These are phyloP conservation scores for Cerastis leucographa DNA, from an alignment of 2,888 invertebrate genomes.

Conservation along the genomic window DNA sequence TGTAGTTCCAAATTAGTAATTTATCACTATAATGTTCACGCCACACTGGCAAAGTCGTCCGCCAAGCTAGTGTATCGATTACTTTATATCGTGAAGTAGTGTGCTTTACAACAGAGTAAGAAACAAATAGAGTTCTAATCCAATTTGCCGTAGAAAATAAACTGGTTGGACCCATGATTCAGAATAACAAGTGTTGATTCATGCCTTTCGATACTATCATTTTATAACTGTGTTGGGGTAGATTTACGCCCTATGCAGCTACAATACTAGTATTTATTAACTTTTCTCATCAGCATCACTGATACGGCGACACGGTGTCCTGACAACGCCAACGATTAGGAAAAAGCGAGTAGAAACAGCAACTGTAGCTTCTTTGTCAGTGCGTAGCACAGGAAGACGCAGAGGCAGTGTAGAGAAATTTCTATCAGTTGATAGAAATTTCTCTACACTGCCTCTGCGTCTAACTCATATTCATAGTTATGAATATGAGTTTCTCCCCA, in stretches of 20 bases:
- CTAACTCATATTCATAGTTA: too few relatives aligned
- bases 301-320: not conserved
- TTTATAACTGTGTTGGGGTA: not conserved
- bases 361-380: not conserved
- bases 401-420: not conserved
- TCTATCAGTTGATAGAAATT: not conserved
- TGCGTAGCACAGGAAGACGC: not conserved
- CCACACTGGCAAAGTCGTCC: constrained; percentile 44
- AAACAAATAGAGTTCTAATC: constrained; percentile 3
- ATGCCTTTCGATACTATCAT: not conserved
- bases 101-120: constrained; percentile 10
- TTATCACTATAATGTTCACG: constrained; percentile 61
- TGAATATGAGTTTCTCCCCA: too few relatives aligned
- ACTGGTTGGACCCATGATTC: not conserved
- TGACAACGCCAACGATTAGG: not conserved
- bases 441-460: not conserved
- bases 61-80: constrained; percentile 57
- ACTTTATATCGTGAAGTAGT: constrained; percentile 28
- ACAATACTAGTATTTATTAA: not conserved
- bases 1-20: constrained; percentile 60
- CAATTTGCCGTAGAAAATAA: not conserved
- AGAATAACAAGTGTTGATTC: not conserved
- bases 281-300: not conserved
- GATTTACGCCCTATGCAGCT: not conserved
- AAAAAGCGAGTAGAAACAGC: not conserved